These are phyloP conservation scores for Strix uralensis DNA, from an alignment of 2,113 vertebrate species.

Conservation along the genomic window DNA sequence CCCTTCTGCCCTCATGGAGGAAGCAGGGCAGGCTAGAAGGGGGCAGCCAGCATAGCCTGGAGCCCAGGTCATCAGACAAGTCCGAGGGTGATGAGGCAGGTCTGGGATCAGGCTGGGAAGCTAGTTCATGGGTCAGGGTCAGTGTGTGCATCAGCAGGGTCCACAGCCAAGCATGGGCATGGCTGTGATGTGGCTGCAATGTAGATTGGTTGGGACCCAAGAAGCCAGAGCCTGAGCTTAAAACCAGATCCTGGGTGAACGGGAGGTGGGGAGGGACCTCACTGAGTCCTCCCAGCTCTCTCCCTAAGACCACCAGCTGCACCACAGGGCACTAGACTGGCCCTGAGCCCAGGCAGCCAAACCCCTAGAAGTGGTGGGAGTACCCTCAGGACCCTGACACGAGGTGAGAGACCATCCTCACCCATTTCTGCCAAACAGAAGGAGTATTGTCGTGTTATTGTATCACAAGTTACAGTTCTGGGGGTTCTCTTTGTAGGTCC, in stretches of 20 bases:
- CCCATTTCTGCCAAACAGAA: not conserved
- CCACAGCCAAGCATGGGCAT: not conserved
- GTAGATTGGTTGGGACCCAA: not conserved
- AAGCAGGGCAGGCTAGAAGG: not conserved
- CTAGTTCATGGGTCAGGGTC: not conserved
- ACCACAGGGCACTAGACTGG: not conserved
- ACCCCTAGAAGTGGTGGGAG: not conserved
- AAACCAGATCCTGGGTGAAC: not conserved
- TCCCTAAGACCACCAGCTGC: not conserved
- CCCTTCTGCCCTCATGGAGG: not conserved
- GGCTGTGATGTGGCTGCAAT: fast-evolving
- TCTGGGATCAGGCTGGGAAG: not conserved
- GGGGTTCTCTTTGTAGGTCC: not conserved
- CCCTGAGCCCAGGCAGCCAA: not conserved
- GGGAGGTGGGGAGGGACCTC: not conserved
- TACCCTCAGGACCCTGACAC: not conserved
- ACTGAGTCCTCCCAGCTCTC: not conserved
- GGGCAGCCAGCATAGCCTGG: not conserved
- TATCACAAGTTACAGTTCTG: not conserved
- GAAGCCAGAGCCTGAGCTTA: not conserved
- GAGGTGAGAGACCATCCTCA: not conserved
- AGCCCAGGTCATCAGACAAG: not conserved
- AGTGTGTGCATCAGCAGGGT: not conserved
- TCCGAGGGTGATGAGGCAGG: not conserved
- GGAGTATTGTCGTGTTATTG: not conserved